These are phyloP conservation scores for Pungitius pungitius DNA, from an alignment of 2,113 vertebrate genomes.

Conservation along the genomic window DNA sequence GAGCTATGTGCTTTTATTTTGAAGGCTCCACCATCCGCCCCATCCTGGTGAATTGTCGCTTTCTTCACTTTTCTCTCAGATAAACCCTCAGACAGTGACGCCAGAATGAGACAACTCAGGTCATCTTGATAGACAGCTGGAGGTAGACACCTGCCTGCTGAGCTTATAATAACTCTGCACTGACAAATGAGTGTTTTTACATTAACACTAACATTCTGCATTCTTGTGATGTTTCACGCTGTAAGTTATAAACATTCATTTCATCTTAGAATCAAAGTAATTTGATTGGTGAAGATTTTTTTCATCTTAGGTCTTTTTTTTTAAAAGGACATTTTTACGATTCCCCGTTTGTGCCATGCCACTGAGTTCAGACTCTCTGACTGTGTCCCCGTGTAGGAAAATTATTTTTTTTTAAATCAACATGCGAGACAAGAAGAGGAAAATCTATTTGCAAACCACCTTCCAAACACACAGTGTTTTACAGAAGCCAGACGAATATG, in stretches of 20 bases:
- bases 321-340: background rate
- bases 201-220: background rate
- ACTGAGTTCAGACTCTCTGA: background rate
- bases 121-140: constrained; percentile 52
- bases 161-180: constrained; percentile 25
- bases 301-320: background rate
- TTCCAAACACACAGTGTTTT: background rate
- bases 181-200: background rate
- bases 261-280: no score
- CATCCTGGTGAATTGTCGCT: background rate
- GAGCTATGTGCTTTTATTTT: constrained; percentile 31
- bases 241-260: no score
- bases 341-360: background rate
- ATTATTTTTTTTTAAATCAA: background rate
- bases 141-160: constrained; percentile 4
- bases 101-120: constrained; percentile 4
- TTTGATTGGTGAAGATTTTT: background rate
- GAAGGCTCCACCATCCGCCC: background rate
- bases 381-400: background rate
- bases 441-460: background rate
- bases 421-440: background rate
- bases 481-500: background rate
- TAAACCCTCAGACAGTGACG: constrained; percentile 32
- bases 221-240: background rate
- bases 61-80: background rate